These are phyloP conservation scores for Ctenopoma kingsleyae DNA, from an alignment of 2,797 vertebrate species.

Conservation along the genomic window DNA sequence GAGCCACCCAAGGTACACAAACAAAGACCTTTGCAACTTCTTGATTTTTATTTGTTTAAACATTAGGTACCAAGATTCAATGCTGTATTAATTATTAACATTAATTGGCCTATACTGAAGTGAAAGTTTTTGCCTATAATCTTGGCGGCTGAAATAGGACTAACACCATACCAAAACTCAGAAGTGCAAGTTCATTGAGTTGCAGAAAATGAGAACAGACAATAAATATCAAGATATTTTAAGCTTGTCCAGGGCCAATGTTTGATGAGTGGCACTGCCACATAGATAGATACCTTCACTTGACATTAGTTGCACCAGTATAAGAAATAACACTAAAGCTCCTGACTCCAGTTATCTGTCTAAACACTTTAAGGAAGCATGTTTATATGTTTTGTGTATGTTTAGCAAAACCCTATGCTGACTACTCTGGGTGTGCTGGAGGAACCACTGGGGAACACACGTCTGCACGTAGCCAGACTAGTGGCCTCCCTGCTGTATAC, in stretches of 20 bases:
- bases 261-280: not conserved
- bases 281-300: too few species aligned
- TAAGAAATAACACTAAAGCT: not conserved
- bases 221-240: too few species aligned
- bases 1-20: slow-evolving; percentile 92
- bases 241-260: too few species aligned
- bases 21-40: not conserved
- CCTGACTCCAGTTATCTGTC: not conserved
- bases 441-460: slow-evolving; percentile 94
- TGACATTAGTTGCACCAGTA: not conserved
- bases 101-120: too few species aligned
- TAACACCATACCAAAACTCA: too few species aligned
- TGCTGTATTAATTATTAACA: too few species aligned
- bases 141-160: too few species aligned
- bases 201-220: too few species aligned
- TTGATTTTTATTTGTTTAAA: not conserved
- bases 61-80: too few species aligned
- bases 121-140: too few species aligned
- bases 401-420: slow-evolving; percentile 90
- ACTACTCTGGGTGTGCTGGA: slow-evolving; percentile 94
- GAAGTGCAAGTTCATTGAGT: too few species aligned
- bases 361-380: slow-evolving; percentile 9
- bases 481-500: slow-evolving; percentile 94
- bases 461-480: slow-evolving; percentile 93
- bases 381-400: not conserved